Conservation (phyloP, 2,113 vertebrate species). For the Heterotis niloticus region DNA sequence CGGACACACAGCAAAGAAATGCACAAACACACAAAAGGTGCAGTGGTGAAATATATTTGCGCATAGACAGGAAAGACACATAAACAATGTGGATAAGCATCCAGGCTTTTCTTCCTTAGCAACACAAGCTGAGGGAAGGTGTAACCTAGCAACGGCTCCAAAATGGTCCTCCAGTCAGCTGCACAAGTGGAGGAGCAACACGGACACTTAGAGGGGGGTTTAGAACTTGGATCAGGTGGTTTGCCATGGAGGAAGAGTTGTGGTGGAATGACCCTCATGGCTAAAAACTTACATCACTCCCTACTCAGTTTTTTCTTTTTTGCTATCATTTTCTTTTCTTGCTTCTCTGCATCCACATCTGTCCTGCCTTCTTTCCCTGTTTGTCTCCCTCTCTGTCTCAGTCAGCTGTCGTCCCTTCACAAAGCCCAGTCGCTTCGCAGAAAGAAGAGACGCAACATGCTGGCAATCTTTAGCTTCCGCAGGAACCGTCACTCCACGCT, state of each 20-base stretch:
- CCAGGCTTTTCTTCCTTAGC: background rate
- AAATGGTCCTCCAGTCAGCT: background rate
- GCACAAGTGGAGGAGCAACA: background rate
- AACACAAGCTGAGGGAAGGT: background rate
- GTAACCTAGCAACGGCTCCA: constrained; percentile 21
- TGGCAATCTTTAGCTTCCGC: constrained; percentile 70
- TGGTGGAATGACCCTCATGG: background rate
- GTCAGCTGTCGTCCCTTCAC: constrained; percentile 68
- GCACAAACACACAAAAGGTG: constrained; percentile 40
- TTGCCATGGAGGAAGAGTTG: background rate
- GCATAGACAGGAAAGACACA: background rate
- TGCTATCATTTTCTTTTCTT: background rate
- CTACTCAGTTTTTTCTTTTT: background rate
- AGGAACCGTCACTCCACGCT: constrained; percentile 66
- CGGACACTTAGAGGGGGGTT: background rate
- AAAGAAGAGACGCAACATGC: constrained; percentile 65
- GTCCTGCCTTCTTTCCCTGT: background rate
- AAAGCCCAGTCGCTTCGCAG: constrained; percentile 63
- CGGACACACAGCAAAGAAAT: constrained; percentile 31
- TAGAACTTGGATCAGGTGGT: background rate
- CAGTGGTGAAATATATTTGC: background rate
- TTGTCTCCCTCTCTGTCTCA: constrained; percentile 28
- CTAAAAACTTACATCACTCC: background rate
- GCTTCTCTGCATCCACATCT: background rate
- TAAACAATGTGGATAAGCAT: no score